Base-by-base conservation (phyloP, 2,888 invertebrate species). In the Synergus umbraculus region DNA sequence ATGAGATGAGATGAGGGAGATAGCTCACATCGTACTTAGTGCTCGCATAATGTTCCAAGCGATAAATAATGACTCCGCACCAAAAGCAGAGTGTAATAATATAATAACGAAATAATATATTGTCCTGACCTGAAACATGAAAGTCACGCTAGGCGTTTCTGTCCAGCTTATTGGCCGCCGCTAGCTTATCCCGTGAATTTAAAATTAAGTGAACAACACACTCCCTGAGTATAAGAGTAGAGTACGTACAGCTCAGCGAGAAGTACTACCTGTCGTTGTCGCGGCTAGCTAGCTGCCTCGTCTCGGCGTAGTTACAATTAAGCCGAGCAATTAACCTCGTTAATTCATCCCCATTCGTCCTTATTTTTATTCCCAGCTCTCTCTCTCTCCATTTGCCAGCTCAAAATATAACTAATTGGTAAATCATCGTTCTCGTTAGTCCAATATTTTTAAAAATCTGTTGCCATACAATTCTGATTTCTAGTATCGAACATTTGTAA, bases 121-220 rank as follows among this genome's bases (percentile, higher is more conserved):
- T 87, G 90, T 90, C 85, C 83, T 90, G 90, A 90, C 91, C 90
- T 90, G 89, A 83, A 90, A 90, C 86, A 86, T 87, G 86, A 84
- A 85, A 90, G 91, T 91, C 91, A 90, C 91, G 91, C 91, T 84
- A 90, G 84, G 69, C 85, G 82, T 85, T 86, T 87, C 82, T 86
- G 85, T 88, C 86, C 87, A 84, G 83, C 83, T 86, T 86, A 89
- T 88, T 87, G 86, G 87, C 84, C 87, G 86, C 84, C 85, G 86
- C 84, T 18, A 18, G 64, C 73, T 76, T 63, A 67, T 66, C 49
- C 43, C 46, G 69, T 78, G 63, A 66, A 67, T 29, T 63, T 63
- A 77, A 77, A 78, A 79, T 79, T 77, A 78, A 78, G 73, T 76
- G 79, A 82, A 82, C 79, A 82, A 22, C 22, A 80, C 79, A 54